These are phyloP conservation scores for Lichenostomus cassidix DNA, from an alignment of 2,113 vertebrate genomes.

Conservation along the genomic window DNA sequence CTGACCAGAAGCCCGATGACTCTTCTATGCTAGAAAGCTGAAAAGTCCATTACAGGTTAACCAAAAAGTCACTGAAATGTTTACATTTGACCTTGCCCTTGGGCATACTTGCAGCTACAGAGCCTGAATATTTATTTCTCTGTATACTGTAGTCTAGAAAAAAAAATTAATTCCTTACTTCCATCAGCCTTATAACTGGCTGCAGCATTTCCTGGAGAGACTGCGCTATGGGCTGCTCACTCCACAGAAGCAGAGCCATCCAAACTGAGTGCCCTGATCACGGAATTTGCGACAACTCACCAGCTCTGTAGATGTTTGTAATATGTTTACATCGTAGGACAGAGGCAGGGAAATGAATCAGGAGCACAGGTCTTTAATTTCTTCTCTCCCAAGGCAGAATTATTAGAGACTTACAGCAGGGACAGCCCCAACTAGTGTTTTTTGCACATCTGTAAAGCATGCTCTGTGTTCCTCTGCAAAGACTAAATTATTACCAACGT, in stretches of 20 bases:
- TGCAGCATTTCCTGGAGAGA: not conserved
- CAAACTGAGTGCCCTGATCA: not conserved
- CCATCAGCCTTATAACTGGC: not conserved
- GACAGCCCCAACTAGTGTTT: not conserved
- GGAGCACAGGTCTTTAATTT: not conserved
- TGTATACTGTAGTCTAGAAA: not conserved
- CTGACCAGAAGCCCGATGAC: not conserved
- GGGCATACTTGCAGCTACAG: not conserved
- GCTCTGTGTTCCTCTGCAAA: not conserved
- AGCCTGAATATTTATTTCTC: not conserved
- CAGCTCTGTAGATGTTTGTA: not conserved
- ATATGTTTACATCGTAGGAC: not conserved
- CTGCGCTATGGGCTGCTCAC: rapidly evolving
- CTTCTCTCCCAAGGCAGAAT: not conserved
- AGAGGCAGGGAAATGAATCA: not conserved
- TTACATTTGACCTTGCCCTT: not conserved
- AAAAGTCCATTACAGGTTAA: not conserved
- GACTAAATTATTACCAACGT: not conserved
- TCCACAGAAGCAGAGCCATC: not conserved
- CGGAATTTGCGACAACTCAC: not conserved
- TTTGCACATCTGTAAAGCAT: not conserved
- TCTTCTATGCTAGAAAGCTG: not conserved
- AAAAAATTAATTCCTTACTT: not conserved
- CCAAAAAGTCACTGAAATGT: not conserved
- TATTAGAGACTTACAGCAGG: not conserved